Base-by-base conservation (phyloP, 2,113 vertebrate species). In the Oophaga pumilio region DNA sequence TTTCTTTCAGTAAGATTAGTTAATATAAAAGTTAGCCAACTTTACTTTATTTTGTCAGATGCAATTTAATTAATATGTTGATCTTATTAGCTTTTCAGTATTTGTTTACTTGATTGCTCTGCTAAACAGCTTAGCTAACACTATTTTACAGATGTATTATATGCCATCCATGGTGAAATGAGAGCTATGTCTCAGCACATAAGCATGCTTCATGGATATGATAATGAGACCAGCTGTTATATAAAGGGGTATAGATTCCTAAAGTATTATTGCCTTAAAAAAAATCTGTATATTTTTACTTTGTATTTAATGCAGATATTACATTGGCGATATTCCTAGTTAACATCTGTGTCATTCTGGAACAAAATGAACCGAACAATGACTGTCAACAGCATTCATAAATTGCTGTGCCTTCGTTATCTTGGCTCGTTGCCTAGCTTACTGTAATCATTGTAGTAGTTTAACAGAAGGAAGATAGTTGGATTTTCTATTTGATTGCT, bases 221-320 rank as follows among this genome's bases (percentile, higher is more conserved):
- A 83, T 76, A 87, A 87, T 87, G 79, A 76, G 28, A 69, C 79
- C 86, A 87, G 79, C 86, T 87, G 79, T 87, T 87, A 64, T 82
- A 64, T 78, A n/a, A 74, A 87, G 62, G 20, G 57, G 56, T 74
- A 87, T 87, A 15, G 79, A 76, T 24, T 82, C 15, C 86, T 76
- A 83, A 74, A 87, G 76, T 49, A 87, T 81, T 60, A 87, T 20
- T 74, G 85, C 77, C 60, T 43, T 5, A 53, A 68, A 87, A 87
- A 60, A 87, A 82, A 18, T 56, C 8, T 73, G n/a, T 17, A 60
- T 20, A 71, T 43, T 68, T 82, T 18, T 56, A 20, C 53, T 82
- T 64, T 73, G 56, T 12, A 20, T 73, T 20, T 87, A 81, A 87
- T 49, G 17, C 43, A 82, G 57, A 76, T 82, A 76, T 76, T 64